A percentile compares a stretch with the other conserved stretches of the same genome.
phyloP scores from a whole-genome alignment of 2,113 vertebrate species.

The Solea solea region DNA sequence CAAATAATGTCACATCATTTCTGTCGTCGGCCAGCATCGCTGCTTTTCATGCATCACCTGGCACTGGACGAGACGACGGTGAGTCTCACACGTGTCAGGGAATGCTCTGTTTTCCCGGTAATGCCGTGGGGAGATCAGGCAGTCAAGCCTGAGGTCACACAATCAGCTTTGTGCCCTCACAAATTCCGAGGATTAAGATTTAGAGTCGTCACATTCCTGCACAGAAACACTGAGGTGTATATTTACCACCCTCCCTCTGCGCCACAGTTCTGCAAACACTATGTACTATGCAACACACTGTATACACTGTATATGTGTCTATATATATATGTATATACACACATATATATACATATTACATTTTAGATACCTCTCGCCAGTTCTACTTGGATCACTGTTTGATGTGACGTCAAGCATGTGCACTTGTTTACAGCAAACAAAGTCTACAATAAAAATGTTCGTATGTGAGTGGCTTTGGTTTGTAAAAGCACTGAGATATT shows the following conservation, averaged over 20 bases:
- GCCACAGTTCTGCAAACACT: background rate
- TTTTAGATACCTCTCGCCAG: background rate
- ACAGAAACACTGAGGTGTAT: conserved; percentile 22
- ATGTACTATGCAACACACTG: background rate
- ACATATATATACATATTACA: too few species aligned
- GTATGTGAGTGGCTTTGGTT: background rate
- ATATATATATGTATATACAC: too few species aligned
- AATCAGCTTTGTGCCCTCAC: conserved; percentile 56
- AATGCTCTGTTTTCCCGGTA: conserved; percentile 5
- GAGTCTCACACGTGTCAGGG: background rate
- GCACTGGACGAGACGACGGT: background rate
- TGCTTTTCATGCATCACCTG: background rate
- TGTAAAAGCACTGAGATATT: background rate
- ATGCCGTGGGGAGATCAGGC: background rate
- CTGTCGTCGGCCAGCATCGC: too few species aligned
- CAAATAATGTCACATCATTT: too few species aligned
- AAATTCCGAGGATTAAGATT: conserved; percentile 70
- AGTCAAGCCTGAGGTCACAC: conserved; percentile 30
- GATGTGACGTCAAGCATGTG: too few species aligned
- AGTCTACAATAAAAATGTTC: background rate
- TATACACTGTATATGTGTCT: background rate
- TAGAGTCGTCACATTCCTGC: conserved; percentile 66
- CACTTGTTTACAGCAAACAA: too few species aligned
- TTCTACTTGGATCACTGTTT: too few species aligned
- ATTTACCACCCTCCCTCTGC: conserved; percentile 6